phyloP scores from a whole-genome alignment of 1,140 invertebrate genomes.

The Aphaenogaster rudis region DNA sequence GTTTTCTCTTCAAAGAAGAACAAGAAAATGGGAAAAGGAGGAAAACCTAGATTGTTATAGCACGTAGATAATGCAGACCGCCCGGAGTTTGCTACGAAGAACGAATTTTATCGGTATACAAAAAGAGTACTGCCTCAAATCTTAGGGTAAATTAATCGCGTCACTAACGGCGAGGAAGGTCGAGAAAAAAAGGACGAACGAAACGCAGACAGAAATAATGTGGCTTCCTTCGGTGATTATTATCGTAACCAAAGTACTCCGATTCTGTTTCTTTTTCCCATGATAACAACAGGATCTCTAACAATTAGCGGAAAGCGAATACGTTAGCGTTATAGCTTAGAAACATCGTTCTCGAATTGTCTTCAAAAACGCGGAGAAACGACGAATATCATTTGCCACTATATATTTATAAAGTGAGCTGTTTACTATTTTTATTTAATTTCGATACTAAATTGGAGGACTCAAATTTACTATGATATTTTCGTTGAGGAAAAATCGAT shows the following conservation, averaged over 20 bases:
- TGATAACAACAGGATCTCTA: not conserved
- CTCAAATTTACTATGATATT: not conserved
- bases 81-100: conserved; percentile 61
- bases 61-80: conserved; percentile 38
- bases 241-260: not conserved
- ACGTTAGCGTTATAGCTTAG: not conserved
- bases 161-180: conserved; percentile 25
- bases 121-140: conserved; percentile 79
- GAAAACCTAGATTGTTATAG: conserved; percentile 42
- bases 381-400: not conserved
- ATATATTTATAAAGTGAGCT: not conserved
- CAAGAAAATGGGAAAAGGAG: not conserved
- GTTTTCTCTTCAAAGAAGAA: conserved; percentile 31
- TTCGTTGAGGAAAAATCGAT: not conserved
- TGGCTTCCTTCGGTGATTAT: conserved; percentile 59
- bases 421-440: not conserved
- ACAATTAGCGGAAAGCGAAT: not conserved
- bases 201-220: conserved; percentile 28
- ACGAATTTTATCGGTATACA: conserved; percentile 66
- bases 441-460: not conserved
- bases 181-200: conserved; percentile 4
- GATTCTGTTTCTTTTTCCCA: conserved; percentile 14
- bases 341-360: not conserved
- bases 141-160: conserved; percentile 72
- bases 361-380: not conserved